Conservation (phyloP, 2,888 invertebrate genomes). For the Ophonus ardosiacus region DNA sequence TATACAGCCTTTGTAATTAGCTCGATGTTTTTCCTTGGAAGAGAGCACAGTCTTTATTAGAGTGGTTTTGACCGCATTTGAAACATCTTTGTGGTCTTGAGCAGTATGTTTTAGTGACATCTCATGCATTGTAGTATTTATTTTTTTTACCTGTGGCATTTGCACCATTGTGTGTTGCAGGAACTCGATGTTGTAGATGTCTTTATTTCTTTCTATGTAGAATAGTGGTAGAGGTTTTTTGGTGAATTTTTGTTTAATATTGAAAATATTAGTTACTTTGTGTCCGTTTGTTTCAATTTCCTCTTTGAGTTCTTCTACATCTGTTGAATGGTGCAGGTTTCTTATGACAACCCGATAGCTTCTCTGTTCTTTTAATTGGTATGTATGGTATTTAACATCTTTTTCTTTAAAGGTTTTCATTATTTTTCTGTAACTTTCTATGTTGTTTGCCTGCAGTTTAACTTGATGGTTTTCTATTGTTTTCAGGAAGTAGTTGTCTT, state of each 20-base stretch:
- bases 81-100: background rate
- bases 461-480: no score
- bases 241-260: slow-evolving; percentile 44
- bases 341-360: background rate
- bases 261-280: slow-evolving; percentile 46
- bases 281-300: slow-evolving; percentile 46
- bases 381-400: no score
- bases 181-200: background rate
- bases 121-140: background rate
- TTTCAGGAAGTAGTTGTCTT: no score
- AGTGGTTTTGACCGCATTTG: background rate
- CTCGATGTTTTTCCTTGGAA: background rate
- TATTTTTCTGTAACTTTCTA: no score
- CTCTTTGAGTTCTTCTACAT: slow-evolving; percentile 14
- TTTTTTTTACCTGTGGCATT: background rate
- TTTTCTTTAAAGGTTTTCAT: no score
- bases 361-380: no score
- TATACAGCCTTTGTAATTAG: background rate
- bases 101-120: background rate
- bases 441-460: no score
- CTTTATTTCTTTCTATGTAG: slow-evolving; percentile 12
- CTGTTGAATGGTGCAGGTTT: slow-evolving; percentile 56
- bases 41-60: background rate
- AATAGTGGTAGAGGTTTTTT: slow-evolving; percentile 48
- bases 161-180: background rate